Evolutionary conservation across 2,113 vertebrate species (phyloP), one percentile per base, ranked within the genome.

Genomic region (Rhinichthys klamathensis): DNA sequence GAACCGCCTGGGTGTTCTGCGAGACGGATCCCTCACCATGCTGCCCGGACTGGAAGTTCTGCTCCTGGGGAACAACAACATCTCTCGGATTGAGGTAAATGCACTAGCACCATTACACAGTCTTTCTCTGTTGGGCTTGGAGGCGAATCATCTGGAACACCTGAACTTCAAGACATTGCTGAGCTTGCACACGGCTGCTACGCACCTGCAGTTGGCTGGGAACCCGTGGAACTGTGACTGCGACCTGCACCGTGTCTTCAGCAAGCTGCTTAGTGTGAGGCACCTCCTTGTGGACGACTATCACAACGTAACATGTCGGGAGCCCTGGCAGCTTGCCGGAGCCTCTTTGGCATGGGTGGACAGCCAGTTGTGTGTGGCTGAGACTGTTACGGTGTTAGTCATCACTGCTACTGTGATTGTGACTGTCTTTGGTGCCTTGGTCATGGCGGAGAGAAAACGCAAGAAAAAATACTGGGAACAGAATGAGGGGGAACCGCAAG

Each of bases 141-240:
- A 92, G 3, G 92, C 89, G 49, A 95, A 94, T 91, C 84, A 87
- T 65, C 88, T 96, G 56, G 86, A 88, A 4, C 93, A 93, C 60
- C 90, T 96, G 12, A 93, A 93, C 73, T 96, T 96, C 84, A 94
- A 94, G 77, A 93, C 93, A 0, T 94, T 94, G 73, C 86, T 92
- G 44, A 93, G 90, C 83, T 93, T 94, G 30, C 90, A 90, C 44
- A 94, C 93, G 0, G 90, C 89, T 0, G 93, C 92, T 1, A 95
- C 91, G 0, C 89, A 91, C 82, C 92, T 96, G 84, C 94, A 93
- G 89, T 89, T 96, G 1, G 88, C 93, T 79, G 92, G 86, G 0
- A 94, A 96, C 90, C 94, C 91, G 0, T 95, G 93, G 94, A 90
- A 82, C 85, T 95, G 93, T 0, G 93, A 94, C 91, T 96, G 93